Base-by-base conservation (phyloP, 35 echinoderm and acorn worm genomes). In the Stichopus chloronotus region DNA sequence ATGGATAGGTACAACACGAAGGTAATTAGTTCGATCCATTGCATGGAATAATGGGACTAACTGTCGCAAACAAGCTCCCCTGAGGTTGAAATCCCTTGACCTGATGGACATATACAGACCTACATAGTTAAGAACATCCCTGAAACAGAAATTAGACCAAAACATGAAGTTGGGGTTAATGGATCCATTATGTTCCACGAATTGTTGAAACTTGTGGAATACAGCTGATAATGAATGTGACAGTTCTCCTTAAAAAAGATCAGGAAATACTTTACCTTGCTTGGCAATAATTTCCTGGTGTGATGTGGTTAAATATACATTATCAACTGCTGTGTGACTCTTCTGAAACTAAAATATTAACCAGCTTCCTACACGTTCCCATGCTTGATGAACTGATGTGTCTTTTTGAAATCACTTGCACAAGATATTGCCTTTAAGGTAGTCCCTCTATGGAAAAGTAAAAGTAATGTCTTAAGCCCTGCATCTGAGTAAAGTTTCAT, bases 401-500 rank as follows among this genome's bases (percentile, higher is more conserved):
- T 95, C 23, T 69, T 86, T 81, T 95, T 93, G 23, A 90, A 95
- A 57, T 65, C 92, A 58, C 54, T 20, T 58, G 92, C 76, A 43
- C 56, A 25, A 53, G 61, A 16, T 5, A 95, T 14, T 5, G 25
- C 25, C 58, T 79, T 43, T 8, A 90, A 19, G 52, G 94, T 95
- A 19, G 53, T 52, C 0, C 72, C 56, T 43, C 86, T 93, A 90
- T 95, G 92, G 9, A 77, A 86, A n/a, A 84, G 13, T 25, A 79
- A 90, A 1, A 92, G 59, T 25, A 97, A 19, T 68, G 95, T 92
- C 59, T 97, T 93, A 5, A 97, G 88, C 7, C 96, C 92, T 24
- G 96, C 92, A 89, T 97, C 94, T 69, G 74, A 92, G 54, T 91
- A 97, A 6, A 95, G 81, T 25, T 97, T 95, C 76, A 95, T 93